phyloP scores from a whole-genome alignment of 2,888 invertebrate genomes.

The Drosophila sordidula region DNA sequence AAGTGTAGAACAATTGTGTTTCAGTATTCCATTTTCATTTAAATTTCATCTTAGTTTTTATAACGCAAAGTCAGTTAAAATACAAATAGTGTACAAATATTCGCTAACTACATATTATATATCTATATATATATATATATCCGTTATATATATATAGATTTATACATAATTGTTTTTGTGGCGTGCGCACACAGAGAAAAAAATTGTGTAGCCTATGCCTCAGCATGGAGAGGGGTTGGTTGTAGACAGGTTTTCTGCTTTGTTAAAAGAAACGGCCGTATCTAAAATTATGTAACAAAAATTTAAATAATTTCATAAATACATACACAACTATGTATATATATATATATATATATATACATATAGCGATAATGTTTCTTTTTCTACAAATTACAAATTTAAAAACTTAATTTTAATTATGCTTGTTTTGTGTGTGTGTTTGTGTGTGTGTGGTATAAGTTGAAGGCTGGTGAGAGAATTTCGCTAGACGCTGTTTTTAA shows the following conservation, averaged over 20 bases:
- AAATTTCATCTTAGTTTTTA: constrained; percentile 11
- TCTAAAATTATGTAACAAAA: constrained; percentile 65
- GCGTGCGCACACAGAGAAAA: constrained; percentile 32
- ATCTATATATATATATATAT: constrained; percentile 24
- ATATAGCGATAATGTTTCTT: neutral
- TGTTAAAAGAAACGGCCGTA: constrained; percentile 33
- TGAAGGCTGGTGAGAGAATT: constrained; percentile 34
- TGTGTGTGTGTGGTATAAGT: neutral
- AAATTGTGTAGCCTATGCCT: constrained; percentile 46
- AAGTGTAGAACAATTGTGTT: constrained; percentile 27
- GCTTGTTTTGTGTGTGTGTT: constrained; percentile 7
- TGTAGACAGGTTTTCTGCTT: constrained; percentile 2
- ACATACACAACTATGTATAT: constrained; percentile 15
- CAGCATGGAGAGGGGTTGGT: constrained; percentile 1
- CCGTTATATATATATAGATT: constrained; percentile 13
- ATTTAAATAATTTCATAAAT: constrained; percentile 29
- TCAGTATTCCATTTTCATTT: constrained; percentile 14
- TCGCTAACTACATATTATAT: constrained; percentile 63
- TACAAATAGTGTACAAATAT: constrained; percentile 76
- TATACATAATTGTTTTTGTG: constrained; percentile 26
- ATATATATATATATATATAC: constrained; percentile 2
- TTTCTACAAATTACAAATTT: constrained; percentile 32
- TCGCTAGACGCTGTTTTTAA: constrained; percentile 40
- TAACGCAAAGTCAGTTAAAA: constrained; percentile 54
- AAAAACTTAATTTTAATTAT: constrained; percentile 44